Evolutionary conservation across 2,113 vertebrate genomes (phyloP).

Genomic region (Ifrita kowaldi): DNA sequence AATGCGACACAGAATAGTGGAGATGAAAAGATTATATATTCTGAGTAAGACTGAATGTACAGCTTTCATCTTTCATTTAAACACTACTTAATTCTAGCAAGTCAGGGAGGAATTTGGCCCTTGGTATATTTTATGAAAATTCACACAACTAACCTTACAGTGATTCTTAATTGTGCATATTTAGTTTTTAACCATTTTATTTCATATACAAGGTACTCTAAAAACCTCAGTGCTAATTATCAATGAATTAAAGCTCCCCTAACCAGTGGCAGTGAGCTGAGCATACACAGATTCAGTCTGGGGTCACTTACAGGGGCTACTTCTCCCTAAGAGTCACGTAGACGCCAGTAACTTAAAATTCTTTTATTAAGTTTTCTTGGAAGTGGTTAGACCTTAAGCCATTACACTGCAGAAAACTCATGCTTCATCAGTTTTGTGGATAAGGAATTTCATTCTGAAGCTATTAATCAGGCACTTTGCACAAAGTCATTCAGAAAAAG

Average conservation of each 20-base stretch:
- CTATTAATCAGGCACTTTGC: constrained; percentile 24
- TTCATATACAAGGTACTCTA: neutral
- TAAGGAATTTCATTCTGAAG: constrained; percentile 14
- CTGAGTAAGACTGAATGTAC: neutral
- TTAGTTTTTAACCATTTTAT: neutral
- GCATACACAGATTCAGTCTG: neutral
- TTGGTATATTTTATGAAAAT: neutral
- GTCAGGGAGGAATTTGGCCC: neutral
- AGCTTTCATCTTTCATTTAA: neutral
- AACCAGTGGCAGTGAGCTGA: neutral
- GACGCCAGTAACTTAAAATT: neutral
- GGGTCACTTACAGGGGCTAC: neutral
- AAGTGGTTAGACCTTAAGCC: constrained; percentile 15
- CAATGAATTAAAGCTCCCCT: neutral
- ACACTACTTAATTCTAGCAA: neutral
- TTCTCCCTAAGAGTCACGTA: neutral
- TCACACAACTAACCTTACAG: neutral
- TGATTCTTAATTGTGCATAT: neutral
- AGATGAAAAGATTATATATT: neutral
- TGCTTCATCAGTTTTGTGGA: constrained; percentile 39
- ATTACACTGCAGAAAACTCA: constrained; percentile 12
- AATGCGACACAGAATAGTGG: neutral
- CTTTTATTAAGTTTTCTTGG: constrained; percentile 1
- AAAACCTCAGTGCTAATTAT: neutral
- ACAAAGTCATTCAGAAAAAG: constrained; percentile 27